A percentile compares a stretch with the other conserved stretches of the same genome.
phyloP scores from a whole-genome alignment of 2,113 vertebrate species.

The Cephalopterus ornatus region DNA sequence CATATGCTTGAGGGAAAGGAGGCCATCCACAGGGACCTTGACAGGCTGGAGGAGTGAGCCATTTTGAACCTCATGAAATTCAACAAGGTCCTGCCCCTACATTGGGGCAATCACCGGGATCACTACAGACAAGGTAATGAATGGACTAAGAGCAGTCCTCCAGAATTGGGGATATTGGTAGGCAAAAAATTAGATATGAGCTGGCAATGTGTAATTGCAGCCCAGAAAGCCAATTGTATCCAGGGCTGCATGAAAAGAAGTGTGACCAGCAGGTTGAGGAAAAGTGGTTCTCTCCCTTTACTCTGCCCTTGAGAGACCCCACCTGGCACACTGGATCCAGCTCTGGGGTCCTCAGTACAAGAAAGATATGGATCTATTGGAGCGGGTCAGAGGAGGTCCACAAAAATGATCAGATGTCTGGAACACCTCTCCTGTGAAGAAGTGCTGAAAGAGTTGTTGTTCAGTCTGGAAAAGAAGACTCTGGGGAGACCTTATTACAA shows the following conservation, averaged over 20 bases:
- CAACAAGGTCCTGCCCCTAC: not conserved
- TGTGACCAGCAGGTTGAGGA: not conserved
- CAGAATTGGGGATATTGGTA: not conserved
- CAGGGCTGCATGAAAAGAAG: not conserved
- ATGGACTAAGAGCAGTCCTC: not conserved
- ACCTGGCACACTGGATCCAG: not conserved
- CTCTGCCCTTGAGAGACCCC: not conserved
- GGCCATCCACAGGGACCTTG: not conserved
- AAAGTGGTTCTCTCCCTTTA: not conserved
- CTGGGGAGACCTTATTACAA: not conserved
- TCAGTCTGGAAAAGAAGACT: not conserved
- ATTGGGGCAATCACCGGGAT: not conserved
- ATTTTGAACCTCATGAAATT: not conserved
- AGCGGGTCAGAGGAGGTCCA: not conserved
- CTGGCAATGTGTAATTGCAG: not conserved
- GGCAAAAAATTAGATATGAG: not conserved
- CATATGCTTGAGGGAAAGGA: not conserved
- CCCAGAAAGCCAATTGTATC: not conserved
- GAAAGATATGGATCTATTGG: not conserved
- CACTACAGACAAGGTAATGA: not conserved
- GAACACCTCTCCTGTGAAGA: not conserved
- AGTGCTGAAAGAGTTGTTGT: not conserved
- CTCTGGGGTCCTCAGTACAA: not conserved
- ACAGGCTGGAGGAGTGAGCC: too few species aligned
- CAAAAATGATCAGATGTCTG: not conserved